Evolutionary conservation across 1,140 invertebrate genomes (phyloP).

Genomic region (Leptopilina clavipes): DNA sequence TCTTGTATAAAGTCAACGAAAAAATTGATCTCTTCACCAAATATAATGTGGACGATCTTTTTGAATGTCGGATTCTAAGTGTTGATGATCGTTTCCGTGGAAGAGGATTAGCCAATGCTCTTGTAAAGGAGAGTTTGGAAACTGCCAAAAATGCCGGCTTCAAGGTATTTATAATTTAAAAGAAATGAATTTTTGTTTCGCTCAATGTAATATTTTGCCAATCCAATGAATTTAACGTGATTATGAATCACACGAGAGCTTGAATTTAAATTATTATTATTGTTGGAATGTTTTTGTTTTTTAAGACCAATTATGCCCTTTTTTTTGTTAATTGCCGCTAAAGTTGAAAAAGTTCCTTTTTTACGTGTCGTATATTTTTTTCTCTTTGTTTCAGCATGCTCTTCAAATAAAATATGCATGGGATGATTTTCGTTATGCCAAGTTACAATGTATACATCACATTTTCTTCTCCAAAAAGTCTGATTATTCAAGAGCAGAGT

Average conservation of each 20-base stretch:
- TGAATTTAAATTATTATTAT: neutral
- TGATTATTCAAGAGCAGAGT: constrained; percentile 22
- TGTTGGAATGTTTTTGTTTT: neutral
- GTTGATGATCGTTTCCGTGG: constrained; percentile 82
- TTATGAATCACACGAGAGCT: too few species aligned
- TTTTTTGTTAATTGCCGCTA: neutral
- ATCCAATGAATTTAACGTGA: neutral
- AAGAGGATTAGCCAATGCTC: constrained; percentile 81
- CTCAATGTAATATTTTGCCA: constrained; percentile 8
- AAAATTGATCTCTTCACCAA: constrained; percentile 78
- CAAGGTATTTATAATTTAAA: constrained; percentile 75
- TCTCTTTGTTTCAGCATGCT: constrained; percentile 70
- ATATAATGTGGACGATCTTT: constrained; percentile 82
- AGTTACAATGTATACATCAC: constrained; percentile 20
- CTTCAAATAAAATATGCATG: constrained; percentile 65
- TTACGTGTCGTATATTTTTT: constrained; percentile 36
- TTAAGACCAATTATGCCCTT: neutral
- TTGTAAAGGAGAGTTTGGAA: constrained; percentile 80
- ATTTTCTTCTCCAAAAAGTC: constrained; percentile 1
- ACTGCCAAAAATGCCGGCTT: constrained; percentile 81
- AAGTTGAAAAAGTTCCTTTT: neutral
- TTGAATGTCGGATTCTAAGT: constrained; percentile 87
- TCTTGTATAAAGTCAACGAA: constrained; percentile 79
- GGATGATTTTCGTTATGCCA: constrained; percentile 60
- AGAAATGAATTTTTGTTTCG: neutral